Conservation (phyloP, 2,797 vertebrate genomes). For the Acrossocheilus fasciatus region DNA sequence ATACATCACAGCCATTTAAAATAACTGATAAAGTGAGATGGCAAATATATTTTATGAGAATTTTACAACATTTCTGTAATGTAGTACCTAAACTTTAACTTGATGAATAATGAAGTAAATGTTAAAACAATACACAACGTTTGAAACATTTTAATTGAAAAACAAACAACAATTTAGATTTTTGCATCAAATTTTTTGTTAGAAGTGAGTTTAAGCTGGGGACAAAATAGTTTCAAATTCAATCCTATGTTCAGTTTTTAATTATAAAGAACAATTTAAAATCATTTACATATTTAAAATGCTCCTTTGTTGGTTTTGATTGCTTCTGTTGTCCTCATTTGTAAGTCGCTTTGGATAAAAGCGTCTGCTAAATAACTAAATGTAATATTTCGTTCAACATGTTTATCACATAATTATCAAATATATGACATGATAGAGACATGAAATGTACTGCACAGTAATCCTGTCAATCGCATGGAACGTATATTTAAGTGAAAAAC, state of each 20-base stretch:
- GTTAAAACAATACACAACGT: neutral
- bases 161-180: neutral
- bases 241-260: neutral
- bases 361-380: neutral
- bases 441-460: neutral
- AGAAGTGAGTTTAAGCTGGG: neutral
- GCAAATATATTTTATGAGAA: neutral
- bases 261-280: neutral
- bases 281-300: neutral
- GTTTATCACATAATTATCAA: neutral
- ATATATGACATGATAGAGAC: neutral
- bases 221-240: neutral
- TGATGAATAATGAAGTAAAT: neutral
- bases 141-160: neutral
- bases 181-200: no score
- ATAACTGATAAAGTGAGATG: neutral
- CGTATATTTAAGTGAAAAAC: neutral
- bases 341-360: no score
- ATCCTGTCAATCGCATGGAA: neutral
- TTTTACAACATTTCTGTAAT: neutral
- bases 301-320: no score
- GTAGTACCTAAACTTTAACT: neutral
- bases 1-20: neutral
- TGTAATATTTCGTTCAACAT: neutral
- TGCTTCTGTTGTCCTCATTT: no score